Evolutionary conservation across 2,113 vertebrate genomes (phyloP), one percentile per base, ranked within the genome.

Genomic region (Lycaon pictus): DNA sequence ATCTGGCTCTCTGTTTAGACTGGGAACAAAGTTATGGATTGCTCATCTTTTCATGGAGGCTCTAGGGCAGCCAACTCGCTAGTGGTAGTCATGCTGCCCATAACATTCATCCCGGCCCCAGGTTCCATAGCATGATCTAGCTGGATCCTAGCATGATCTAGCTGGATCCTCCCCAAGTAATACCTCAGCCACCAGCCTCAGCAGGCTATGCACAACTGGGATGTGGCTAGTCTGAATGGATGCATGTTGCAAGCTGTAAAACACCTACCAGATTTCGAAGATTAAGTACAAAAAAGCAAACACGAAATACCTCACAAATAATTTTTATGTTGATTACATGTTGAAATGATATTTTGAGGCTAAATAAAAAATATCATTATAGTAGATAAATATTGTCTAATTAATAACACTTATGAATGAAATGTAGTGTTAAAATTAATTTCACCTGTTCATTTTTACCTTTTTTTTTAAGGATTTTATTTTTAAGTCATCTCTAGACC

Each of bases 401-500:
- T n/a, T 83, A 80, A 74, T 32, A 69, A 58, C 85, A 55, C 53
- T 77, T 48, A n/a, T 11, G 63, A 93, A 65, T 81, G 27, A 80
- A 90, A 82, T 23, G 2, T 58, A 91, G n/a, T n/a, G 51, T 91
- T 77, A 88, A 91, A 81, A 63, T 86, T 91, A 77, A 92, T 71
- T 72, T 91, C 60, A 55, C 53, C 60, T 79, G 55, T 80, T 85
- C 86, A 37, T 53, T 67, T 88, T 77, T 32, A 58, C 77, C 15
- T 85, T 72, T 91, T 72, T 76, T 76, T 51, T 29, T 9, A 51
- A 77, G 74, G 74, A 51, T 51, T 17, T 51, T 77, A 51, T 17
- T 77, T 48, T 51, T 17, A 51, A 51, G 25, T 51, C 43, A 4
- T 77, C 15, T 77, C 43, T 29, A 17, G 13, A 77, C 25, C 74